These are phyloP conservation scores for Pseudoips prasinana DNA, from an alignment of 2,888 invertebrate species.

Conservation along the genomic window DNA sequence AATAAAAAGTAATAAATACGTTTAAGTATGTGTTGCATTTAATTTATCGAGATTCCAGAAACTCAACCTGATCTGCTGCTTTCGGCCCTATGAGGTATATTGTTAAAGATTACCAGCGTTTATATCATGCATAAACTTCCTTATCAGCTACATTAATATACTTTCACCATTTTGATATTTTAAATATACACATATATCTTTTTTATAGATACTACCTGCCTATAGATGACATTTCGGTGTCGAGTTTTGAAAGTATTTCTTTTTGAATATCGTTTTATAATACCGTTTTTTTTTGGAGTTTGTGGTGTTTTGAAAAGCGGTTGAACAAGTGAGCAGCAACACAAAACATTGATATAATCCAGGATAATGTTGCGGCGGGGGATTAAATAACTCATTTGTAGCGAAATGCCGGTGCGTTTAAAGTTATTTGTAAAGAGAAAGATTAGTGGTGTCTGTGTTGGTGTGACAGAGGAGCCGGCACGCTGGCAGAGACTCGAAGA, in stretches of 20 bases:
- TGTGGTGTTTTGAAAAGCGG: constrained; percentile 52
- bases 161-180: constrained; percentile 55
- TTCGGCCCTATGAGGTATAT: constrained; percentile 24
- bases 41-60: constrained; percentile 29
- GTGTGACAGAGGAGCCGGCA: constrained; percentile 47
- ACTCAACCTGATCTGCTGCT: constrained; percentile 14
- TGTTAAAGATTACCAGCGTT: constrained; percentile 39
- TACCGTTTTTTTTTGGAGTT: constrained; percentile 36
- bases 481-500: constrained; percentile 44
- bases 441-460: constrained; percentile 67
- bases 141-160: constrained; percentile 50
- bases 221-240: constrained; percentile 25
- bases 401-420: constrained; percentile 64
- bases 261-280: constrained; percentile 19
- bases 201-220: constrained; percentile 35
- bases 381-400: constrained; percentile 70
- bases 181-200: constrained; percentile 25
- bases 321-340: constrained; percentile 57
- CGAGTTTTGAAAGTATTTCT: constrained; percentile 31
- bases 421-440: constrained; percentile 62
- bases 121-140: constrained; percentile 42
- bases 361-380: constrained; percentile 63
- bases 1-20: constrained; percentile 20
- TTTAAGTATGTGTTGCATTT: constrained; percentile 22
- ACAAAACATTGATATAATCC: constrained; percentile 72